Conservation (phyloP, 2,888 invertebrate genomes). For the Dermolepida albohirtum region DNA sequence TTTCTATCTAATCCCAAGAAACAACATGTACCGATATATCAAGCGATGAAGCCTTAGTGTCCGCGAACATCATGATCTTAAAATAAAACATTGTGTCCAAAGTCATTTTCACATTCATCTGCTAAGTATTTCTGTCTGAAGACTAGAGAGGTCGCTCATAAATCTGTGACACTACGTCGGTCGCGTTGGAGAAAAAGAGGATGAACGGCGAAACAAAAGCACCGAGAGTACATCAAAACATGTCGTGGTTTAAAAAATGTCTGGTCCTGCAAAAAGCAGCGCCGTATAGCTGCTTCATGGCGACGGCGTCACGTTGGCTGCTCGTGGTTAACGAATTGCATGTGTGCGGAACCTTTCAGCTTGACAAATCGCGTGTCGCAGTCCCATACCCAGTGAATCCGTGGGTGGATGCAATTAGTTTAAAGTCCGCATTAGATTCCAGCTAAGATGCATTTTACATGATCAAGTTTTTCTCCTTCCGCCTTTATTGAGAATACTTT, state of each 20-base stretch:
- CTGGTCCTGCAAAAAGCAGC: constrained; percentile 61
- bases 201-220: constrained; percentile 58
- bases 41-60: constrained; percentile 4
- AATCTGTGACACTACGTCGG: constrained; percentile 59
- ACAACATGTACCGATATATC: neutral
- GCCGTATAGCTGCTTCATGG: constrained; percentile 56
- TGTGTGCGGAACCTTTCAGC: constrained; percentile 66
- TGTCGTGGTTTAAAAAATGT: constrained; percentile 61
- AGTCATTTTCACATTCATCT: constrained; percentile 57
- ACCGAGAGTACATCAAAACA: constrained; percentile 62
- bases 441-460: constrained; percentile 40
- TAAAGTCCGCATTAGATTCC: constrained; percentile 47
- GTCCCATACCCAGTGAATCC: constrained; percentile 51
- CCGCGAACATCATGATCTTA: constrained; percentile 13
- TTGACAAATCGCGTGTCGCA: constrained; percentile 64
- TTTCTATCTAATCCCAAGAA: neutral
- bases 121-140: constrained; percentile 54
- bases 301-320: constrained; percentile 65
- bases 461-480: constrained; percentile 31
- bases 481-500: neutral
- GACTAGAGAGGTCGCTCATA: constrained; percentile 54
- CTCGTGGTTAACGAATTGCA: constrained; percentile 65
- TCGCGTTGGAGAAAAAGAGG: constrained; percentile 35
- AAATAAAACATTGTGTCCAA: constrained; percentile 42
- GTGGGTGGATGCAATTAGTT: constrained; percentile 60